These are phyloP conservation scores for Dendroctonus valens DNA, from an alignment of 1,140 invertebrate species.

Conservation along the genomic window DNA sequence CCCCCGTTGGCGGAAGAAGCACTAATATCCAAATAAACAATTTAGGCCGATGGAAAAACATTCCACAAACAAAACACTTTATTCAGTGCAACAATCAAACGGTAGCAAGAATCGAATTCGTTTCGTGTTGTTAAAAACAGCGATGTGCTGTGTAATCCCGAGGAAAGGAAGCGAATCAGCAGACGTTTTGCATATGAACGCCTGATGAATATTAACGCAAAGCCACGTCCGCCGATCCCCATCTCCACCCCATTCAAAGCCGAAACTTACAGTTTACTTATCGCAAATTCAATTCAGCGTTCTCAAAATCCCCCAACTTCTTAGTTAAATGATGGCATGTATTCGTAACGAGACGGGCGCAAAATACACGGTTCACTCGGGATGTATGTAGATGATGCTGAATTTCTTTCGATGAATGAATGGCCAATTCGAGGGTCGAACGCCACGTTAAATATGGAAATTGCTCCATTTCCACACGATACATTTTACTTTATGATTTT, in stretches of 20 bases:
- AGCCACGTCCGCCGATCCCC: constrained; percentile 13
- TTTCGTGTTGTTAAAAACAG: constrained; percentile 34
- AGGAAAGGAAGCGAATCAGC: constrained; percentile 46
- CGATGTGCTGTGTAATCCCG: constrained; percentile 42
- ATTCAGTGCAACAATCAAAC: constrained; percentile 23
- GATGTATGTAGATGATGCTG: constrained; percentile 31
- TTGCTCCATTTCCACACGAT: constrained; percentile 23
- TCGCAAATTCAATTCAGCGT: constrained; percentile 34
- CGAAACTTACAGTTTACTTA: constrained; percentile 36
- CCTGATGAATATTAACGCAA: constrained; percentile 48
- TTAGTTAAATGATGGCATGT: constrained; percentile 31
- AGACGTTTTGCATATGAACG: constrained; percentile 50
- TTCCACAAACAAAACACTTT: constrained; percentile 30
- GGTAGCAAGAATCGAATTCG: constrained; percentile 22
- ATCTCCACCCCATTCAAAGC: constrained; percentile 15
- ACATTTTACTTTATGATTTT: constrained; percentile 29
- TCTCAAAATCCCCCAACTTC: constrained; percentile 29
- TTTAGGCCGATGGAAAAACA: constrained; percentile 4
- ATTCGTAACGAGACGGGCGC: constrained; percentile 27
- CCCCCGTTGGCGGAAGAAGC: no score
- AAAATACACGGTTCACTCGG: constrained; percentile 29
- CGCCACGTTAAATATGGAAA: constrained; percentile 28
- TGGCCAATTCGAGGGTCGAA: constrained; percentile 27
- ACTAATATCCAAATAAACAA: not conserved
- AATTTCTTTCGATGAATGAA: constrained; percentile 17